phyloP scores from a whole-genome alignment of 2,797 vertebrate genomes.

The Pseudopleuronectes americanus region DNA sequence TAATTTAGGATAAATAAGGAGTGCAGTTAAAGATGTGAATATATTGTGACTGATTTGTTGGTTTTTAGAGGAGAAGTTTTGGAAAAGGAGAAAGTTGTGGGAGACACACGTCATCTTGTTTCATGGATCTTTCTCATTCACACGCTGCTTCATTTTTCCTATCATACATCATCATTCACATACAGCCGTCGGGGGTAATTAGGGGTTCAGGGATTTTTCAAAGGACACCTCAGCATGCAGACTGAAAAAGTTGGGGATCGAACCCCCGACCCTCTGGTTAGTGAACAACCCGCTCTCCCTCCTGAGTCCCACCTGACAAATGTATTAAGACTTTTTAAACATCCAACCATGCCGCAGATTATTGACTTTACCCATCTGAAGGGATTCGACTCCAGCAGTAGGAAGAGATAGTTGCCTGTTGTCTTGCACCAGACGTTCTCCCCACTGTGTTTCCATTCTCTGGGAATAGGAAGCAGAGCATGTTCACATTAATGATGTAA shows the following conservation, averaged over 20 bases:
- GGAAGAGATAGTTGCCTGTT: conserved; percentile 7
- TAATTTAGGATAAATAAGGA: too few relatives aligned
- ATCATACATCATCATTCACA: too few relatives aligned
- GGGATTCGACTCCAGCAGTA: conserved; percentile 23
- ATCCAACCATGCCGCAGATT: not conserved
- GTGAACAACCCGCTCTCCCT: too few relatives aligned
- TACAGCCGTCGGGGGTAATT: too few relatives aligned
- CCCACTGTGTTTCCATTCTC: conserved; percentile 40
- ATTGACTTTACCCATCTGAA: conserved; percentile 25
- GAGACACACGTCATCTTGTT: conserved; percentile 1
- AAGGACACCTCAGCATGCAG: too few relatives aligned
- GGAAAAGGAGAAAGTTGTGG: not conserved
- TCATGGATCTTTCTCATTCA: not conserved
- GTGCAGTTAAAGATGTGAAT: not conserved
- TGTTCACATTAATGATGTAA: conserved; percentile 70
- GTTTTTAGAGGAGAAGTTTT: not conserved
- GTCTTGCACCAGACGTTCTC: conserved; percentile 14
- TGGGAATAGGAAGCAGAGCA: conserved; percentile 66
- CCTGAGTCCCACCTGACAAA: too few relatives aligned
- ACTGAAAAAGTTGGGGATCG: too few relatives aligned
- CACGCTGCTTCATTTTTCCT: too few relatives aligned
- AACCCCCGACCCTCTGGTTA: too few relatives aligned
- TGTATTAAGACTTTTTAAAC: not conserved
- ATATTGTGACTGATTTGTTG: not conserved
- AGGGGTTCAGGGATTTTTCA: too few relatives aligned